A percentile compares a stretch with the other conserved stretches of the same genome.
Conservation (phyloP, 2,888 invertebrate species). For the Sipunculus nudus region DNA sequence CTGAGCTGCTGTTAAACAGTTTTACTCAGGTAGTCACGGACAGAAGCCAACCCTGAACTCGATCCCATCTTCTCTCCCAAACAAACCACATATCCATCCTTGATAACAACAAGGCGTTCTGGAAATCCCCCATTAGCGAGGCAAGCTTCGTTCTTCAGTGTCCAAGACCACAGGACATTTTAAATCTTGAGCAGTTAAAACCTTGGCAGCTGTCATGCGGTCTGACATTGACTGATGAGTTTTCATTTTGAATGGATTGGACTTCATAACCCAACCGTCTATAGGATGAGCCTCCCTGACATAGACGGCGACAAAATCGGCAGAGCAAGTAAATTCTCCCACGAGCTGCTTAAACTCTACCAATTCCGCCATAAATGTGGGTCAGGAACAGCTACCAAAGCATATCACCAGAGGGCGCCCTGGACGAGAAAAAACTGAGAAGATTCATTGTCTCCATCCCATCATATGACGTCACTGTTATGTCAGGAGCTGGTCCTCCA, state of each 20-base stretch:
- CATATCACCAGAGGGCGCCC: constrained; percentile 53
- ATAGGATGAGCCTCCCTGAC: constrained; percentile 57
- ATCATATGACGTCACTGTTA: constrained; percentile 12
- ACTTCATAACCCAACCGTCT: constrained; percentile 56
- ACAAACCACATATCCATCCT: constrained; percentile 46
- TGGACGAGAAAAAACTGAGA: constrained; percentile 14
- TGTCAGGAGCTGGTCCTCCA: constrained; percentile 18
- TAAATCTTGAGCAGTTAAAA: constrained; percentile 20
- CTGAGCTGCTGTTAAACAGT: too few species aligned
- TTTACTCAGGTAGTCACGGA: too few species aligned
- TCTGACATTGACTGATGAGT: constrained; percentile 43
- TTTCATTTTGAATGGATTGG: constrained; percentile 41
- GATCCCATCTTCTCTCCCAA: too few species aligned
- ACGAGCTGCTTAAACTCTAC: constrained; percentile 45
- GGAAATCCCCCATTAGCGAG: constrained; percentile 47
- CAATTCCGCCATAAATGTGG: constrained; percentile 54
- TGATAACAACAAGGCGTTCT: constrained; percentile 53
- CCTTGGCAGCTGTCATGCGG: constrained; percentile 46
- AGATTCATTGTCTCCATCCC: constrained; percentile 14
- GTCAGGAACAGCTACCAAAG: constrained; percentile 61
- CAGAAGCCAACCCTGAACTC: too few species aligned
- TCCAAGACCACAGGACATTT: constrained; percentile 49
- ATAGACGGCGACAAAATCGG: constrained; percentile 55
- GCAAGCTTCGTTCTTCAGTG: constrained; percentile 47
- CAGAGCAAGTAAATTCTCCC: constrained; percentile 41